A percentile compares a stretch with the other conserved stretches of the same genome.
These are phyloP conservation scores for Pangasius macronema DNA, from an alignment of 2,797 vertebrate species.

Conservation along the genomic window DNA sequence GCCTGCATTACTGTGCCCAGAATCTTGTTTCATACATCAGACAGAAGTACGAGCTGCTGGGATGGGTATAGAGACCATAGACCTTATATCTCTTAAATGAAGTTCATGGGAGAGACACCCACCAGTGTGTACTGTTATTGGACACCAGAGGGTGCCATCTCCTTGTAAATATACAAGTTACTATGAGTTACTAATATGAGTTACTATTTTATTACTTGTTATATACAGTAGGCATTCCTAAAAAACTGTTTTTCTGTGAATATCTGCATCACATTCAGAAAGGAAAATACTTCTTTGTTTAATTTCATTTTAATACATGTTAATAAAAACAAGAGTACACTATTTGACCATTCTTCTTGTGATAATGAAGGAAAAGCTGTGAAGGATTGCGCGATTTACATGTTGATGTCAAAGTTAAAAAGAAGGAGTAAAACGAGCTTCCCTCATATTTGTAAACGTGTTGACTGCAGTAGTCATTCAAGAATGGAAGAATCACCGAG, in stretches of 20 bases:
- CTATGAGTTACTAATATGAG: neutral
- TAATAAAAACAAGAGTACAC: neutral
- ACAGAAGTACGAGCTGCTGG: conserved; percentile 45
- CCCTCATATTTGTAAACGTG: too few relatives aligned
- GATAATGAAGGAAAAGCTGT: neutral
- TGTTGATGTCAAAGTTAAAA: too few relatives aligned
- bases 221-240: neutral
- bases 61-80: neutral
- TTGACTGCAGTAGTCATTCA: neutral
- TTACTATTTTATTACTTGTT: neutral
- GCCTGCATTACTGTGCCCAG: neutral
- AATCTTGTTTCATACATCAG: neutral
- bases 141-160: conserved; percentile 32
- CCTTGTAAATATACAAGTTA: neutral
- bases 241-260: neutral
- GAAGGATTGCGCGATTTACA: too few relatives aligned
- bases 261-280: conserved; percentile 2
- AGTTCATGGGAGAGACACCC: neutral
- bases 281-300: neutral
- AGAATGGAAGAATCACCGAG: neutral
- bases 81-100: neutral
- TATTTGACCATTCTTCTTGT: neutral
- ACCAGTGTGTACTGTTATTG: neutral
- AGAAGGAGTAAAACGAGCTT: too few relatives aligned
- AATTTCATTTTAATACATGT: neutral